Evolutionary conservation across 2,113 vertebrate species (phyloP), one percentile per base, ranked within the genome.

Genomic region (Hyaena hyaena): DNA sequence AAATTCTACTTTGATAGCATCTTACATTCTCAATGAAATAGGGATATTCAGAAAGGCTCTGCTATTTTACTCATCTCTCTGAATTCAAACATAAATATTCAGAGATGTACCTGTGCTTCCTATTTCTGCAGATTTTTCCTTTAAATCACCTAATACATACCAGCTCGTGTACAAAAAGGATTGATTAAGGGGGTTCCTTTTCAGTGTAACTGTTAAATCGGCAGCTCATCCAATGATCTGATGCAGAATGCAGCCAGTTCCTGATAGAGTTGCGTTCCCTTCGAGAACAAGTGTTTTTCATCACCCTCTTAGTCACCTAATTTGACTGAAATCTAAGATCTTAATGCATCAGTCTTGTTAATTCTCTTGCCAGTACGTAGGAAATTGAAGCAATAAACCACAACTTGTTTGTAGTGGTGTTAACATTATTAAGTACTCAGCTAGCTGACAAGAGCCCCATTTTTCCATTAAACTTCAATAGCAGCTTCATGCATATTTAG

Each of bases 361-460:
- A 98, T 98, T 99, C 98, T 98, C 98, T 98, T 98, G 98, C 98
- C 97, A 98, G 98, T 98, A 97, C 80, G 95, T 98, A 98, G 98
- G 98, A 98, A 98, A 99, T 98, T 98, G 98, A 99, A 99, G 98
- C 98, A 98, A 98, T 99, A 99, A 99, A 98, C 97, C 97, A 98
- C 98, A 98, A 98, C 98, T 98, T 98, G 98, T 98, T 99, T 99
- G 98, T 98, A 98, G 98, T 97, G 98, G 97, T 98, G 97, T 98
- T 99, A 99, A 98, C 98, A 94, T 98, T 98, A 98, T 98, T 98
- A 98, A 98, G 98, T 97, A 98, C 97, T 96, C 97, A 97, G 94
- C 96, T 97, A 96, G 98, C 98, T 98, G 98, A 99, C 98, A 98
- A 96, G 97, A 98, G 97, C 92, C 85, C 94, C 0, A 11, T 98